A percentile compares a stretch with the other conserved stretches of the same genome.
Conservation (phyloP, 2,797 vertebrate species). For the Ceryle rudis region DNA sequence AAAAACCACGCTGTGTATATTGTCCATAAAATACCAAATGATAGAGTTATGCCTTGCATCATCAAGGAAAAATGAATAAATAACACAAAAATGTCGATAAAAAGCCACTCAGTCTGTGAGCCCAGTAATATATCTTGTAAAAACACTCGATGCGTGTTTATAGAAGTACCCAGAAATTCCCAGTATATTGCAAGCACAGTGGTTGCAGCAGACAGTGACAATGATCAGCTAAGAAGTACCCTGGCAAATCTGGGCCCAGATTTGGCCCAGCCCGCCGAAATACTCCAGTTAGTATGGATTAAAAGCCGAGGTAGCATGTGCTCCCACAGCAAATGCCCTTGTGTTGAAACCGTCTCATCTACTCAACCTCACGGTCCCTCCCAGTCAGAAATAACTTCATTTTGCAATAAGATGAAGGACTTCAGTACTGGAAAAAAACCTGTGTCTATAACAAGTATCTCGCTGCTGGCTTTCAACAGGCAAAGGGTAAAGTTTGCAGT, state of each 20-base stretch:
- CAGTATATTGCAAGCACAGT: not conserved
- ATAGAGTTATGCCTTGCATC: slow-evolving; percentile 41
- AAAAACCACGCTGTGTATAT: not conserved
- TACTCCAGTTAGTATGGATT: not conserved
- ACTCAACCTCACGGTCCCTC: not conserved
- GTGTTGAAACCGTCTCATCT: not conserved
- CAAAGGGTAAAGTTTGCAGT: not conserved
- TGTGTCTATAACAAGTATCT: not conserved
- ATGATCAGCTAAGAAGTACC: not conserved
- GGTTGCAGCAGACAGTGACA: not conserved
- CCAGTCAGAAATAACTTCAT: not conserved
- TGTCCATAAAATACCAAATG: slow-evolving; percentile 44
- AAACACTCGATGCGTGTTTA: not conserved
- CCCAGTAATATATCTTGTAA: not conserved
- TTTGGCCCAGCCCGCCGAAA: not conserved
- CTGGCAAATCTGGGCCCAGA: not conserved
- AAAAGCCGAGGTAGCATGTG: not conserved
- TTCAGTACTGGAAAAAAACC: not conserved
- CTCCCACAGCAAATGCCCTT: not conserved
- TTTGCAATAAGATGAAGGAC: not conserved
- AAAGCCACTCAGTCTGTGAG: not conserved
- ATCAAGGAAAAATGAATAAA: slow-evolving; percentile 59
- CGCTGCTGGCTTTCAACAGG: not conserved
- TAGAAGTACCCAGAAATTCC: slow-evolving; percentile 13
- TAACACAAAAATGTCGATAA: slow-evolving; percentile 36